Conservation (phyloP, 1,140 invertebrate genomes). For the Eumeta japonica region DNA sequence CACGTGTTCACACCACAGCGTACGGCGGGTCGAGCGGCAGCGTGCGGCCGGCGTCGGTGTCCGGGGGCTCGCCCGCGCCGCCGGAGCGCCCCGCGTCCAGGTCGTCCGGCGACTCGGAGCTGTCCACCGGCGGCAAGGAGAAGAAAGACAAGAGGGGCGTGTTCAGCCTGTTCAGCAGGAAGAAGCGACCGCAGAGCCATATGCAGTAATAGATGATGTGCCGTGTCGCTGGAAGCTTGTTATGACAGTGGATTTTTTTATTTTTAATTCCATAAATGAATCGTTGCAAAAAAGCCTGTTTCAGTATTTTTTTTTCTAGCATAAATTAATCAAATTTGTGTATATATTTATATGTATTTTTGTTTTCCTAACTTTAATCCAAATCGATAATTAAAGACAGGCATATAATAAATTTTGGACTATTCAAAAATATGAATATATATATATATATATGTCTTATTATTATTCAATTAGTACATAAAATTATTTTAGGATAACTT, state of each 20-base stretch:
- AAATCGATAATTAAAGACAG: background rate
- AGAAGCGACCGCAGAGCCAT: constrained; percentile 50
- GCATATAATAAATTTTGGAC: background rate
- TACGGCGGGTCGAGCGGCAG: constrained; percentile 26
- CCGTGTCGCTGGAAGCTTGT: no score
- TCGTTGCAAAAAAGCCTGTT: background rate
- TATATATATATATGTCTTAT: no score
- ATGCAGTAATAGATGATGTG: constrained; percentile 23
- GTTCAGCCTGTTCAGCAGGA: constrained; percentile 49
- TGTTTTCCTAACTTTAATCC: no score
- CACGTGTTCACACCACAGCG: no score
- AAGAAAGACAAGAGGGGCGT: constrained; percentile 54
- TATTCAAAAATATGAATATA: no score
- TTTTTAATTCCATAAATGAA: no score
- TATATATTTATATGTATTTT: no score
- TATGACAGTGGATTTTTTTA: no score
- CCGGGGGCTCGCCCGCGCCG: constrained; percentile 35
- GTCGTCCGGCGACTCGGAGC: constrained; percentile 42
- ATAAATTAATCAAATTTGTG: no score
- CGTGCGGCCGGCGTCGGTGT: constrained; percentile 35
- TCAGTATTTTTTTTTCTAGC: background rate
- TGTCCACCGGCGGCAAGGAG: constrained; percentile 45
- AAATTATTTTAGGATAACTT: no score
- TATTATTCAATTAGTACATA: no score
- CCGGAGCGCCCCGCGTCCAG: constrained; percentile 41